A percentile compares a stretch with the other conserved stretches of the same genome.
Conservation (phyloP, 2,113 vertebrate genomes). For the Malurus alboscapulatus region DNA sequence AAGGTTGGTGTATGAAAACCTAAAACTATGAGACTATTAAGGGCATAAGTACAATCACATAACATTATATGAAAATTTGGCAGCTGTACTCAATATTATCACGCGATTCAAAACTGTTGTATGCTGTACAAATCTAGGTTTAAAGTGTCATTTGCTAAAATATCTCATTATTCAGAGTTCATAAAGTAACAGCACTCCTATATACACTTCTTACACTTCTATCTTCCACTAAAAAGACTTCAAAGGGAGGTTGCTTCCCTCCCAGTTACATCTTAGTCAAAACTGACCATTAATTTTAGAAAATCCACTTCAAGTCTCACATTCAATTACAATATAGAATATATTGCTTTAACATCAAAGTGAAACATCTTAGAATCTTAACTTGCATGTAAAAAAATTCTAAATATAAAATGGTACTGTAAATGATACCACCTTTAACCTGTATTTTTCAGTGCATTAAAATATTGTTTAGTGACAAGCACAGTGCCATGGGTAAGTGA, state of each 20-base stretch:
- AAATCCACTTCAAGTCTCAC: conserved; percentile 66
- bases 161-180: conserved; percentile 61
- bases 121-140: conserved; percentile 59
- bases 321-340: conserved; percentile 47
- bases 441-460: conserved; percentile 58
- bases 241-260: conserved; percentile 15
- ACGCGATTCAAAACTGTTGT: conserved; percentile 55
- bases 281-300: conserved; percentile 63
- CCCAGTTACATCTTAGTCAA: conserved; percentile 34
- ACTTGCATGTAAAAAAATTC: conserved; percentile 49
- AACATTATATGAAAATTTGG: conserved; percentile 61
- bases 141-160: conserved; percentile 73
- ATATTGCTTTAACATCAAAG: conserved; percentile 51
- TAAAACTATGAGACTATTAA: conserved; percentile 52
- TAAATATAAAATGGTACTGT: conserved; percentile 60
- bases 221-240: conserved; percentile 67
- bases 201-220: conserved; percentile 47
- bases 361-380: conserved; percentile 36
- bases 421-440: conserved; percentile 35
- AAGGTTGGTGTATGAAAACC: conserved; percentile 16
- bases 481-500: conserved; percentile 55
- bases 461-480: conserved; percentile 48
- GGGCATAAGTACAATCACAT: conserved; percentile 52
- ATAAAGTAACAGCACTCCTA: conserved; percentile 67
- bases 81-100: conserved; percentile 57